Percentiles rank a stretch among this genome's conserved stretches.
These are phyloP conservation scores for Chironomus tepperi DNA, from an alignment of 1,140 invertebrate genomes.

Conservation along the genomic window DNA sequence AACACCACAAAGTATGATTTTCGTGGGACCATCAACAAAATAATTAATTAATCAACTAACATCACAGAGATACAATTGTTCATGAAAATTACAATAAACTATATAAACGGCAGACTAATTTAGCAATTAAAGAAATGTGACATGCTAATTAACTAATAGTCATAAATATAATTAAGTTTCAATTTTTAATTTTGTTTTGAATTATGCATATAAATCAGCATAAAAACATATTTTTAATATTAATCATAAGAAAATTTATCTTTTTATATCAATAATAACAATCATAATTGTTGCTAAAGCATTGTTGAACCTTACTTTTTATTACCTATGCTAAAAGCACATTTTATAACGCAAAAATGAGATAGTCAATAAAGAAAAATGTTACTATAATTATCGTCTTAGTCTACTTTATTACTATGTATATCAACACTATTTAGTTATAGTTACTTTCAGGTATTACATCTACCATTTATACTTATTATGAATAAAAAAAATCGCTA, in stretches of 20 bases:
- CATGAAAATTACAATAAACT: not conserved
- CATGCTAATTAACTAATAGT: not conserved
- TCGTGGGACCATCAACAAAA: not conserved
- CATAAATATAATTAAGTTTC: not conserved
- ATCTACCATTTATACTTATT: too few relatives aligned
- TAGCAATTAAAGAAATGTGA: too few relatives aligned
- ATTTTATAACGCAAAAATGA: slow-evolving; percentile 15
- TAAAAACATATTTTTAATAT: not conserved
- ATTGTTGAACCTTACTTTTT: not conserved
- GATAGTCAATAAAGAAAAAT: not conserved
- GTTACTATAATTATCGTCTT: too few relatives aligned
- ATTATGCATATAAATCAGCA: not conserved
- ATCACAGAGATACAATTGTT: not conserved
- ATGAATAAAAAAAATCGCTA: too few relatives aligned
- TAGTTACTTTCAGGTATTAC: too few relatives aligned
- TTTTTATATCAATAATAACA: not conserved
- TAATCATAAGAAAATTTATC: not conserved
- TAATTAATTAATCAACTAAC: slow-evolving; percentile 1
- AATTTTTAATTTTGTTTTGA: not conserved
- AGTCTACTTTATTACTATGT: too few relatives aligned
- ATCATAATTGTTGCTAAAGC: not conserved
- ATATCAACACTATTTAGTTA: too few relatives aligned
- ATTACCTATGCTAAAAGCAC: not conserved
- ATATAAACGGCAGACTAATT: not conserved
- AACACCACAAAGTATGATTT: not conserved